phyloP scores from a whole-genome alignment of 2,797 vertebrate species.

The Toxotes lorentzi region DNA sequence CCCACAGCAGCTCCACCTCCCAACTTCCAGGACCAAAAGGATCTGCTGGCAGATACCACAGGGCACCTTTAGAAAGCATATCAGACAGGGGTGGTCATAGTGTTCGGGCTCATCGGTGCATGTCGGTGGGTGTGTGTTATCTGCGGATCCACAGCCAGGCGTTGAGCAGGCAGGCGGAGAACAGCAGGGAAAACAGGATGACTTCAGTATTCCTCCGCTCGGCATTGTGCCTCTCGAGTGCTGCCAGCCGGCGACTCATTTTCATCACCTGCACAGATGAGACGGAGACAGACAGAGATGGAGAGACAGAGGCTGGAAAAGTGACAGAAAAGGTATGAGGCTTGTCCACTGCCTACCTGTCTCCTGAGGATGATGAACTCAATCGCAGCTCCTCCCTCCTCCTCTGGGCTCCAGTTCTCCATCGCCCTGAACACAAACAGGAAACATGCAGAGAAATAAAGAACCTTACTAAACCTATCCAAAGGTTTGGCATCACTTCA shows the following conservation, averaged over 20 bases:
- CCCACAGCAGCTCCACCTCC: neutral
- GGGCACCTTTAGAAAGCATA: too few relatives aligned
- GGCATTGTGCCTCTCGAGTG: slow-evolving; percentile 82
- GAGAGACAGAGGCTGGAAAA: neutral
- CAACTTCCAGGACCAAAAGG: too few relatives aligned
- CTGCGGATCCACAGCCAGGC: slow-evolving; percentile 88
- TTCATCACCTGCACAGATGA: slow-evolving; percentile 75
- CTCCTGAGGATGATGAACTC: slow-evolving; percentile 85
- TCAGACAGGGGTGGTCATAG: neutral
- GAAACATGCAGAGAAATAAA: neutral
- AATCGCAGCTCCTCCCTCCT: slow-evolving; percentile 73
- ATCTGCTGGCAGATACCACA: too few relatives aligned
- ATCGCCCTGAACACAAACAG: slow-evolving; percentile 60
- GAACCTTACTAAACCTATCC: too few relatives aligned
- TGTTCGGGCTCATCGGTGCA: neutral
- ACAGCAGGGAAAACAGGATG: slow-evolving; percentile 82
- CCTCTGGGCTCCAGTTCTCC: slow-evolving; percentile 72
- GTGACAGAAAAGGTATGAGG: neutral
- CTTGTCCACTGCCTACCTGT: slow-evolving; percentile 79
- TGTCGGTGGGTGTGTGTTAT: slow-evolving; percentile 58
- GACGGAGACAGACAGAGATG: neutral
- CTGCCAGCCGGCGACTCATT: slow-evolving; percentile 80
- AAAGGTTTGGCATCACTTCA: too few relatives aligned
- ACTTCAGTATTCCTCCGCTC: slow-evolving; percentile 81
- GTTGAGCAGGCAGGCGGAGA: slow-evolving; percentile 84